A percentile compares a stretch with the other conserved stretches of the same genome.
Evolutionary conservation across 2,888 invertebrate species (phyloP).

Genomic region (Ormyrus pomaceus): DNA sequence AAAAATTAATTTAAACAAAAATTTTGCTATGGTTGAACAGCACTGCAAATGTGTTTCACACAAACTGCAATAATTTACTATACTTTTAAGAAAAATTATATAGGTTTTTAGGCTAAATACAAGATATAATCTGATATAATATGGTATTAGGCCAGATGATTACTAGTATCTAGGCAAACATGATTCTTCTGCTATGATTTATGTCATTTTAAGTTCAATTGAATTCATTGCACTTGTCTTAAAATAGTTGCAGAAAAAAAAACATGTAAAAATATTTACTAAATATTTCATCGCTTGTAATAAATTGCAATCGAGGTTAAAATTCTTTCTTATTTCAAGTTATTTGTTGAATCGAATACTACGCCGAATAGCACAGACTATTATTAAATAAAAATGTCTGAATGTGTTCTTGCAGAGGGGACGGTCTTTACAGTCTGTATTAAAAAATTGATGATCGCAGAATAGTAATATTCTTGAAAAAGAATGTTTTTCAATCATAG

Average conservation of each 20-base stretch:
- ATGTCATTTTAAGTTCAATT: background rate
- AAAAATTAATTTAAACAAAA: slow-evolving; percentile 13
- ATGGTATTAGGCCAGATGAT: slow-evolving; percentile 54
- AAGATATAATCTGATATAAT: slow-evolving; percentile 26
- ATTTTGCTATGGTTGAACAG: slow-evolving; percentile 49
- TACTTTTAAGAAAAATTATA: slow-evolving; percentile 31
- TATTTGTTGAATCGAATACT: slow-evolving; percentile 1
- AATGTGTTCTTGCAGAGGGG: slow-evolving; percentile 41
- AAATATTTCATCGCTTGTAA: background rate
- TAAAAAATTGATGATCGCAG: slow-evolving; percentile 36
- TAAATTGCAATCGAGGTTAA: slow-evolving; percentile 14
- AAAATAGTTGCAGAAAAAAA: background rate
- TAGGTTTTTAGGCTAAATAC: slow-evolving; percentile 43
- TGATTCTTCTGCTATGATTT: slow-evolving; percentile 32
- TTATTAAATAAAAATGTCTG: slow-evolving; percentile 29
- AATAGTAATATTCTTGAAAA: slow-evolving; percentile 35
- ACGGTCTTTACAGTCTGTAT: slow-evolving; percentile 55
- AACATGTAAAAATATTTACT: slow-evolving; percentile 10
- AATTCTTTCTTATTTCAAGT: background rate
- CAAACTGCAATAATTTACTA: slow-evolving; percentile 48
- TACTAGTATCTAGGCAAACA: slow-evolving; percentile 46
- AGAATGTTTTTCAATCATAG: slow-evolving; percentile 34
- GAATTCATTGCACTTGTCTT: slow-evolving; percentile 38
- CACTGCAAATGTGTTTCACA: slow-evolving; percentile 37
- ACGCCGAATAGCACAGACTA: slow-evolving; percentile 30